Base-by-base conservation (phyloP, 2,113 vertebrate species). In the Oreochromis spilurus region DNA sequence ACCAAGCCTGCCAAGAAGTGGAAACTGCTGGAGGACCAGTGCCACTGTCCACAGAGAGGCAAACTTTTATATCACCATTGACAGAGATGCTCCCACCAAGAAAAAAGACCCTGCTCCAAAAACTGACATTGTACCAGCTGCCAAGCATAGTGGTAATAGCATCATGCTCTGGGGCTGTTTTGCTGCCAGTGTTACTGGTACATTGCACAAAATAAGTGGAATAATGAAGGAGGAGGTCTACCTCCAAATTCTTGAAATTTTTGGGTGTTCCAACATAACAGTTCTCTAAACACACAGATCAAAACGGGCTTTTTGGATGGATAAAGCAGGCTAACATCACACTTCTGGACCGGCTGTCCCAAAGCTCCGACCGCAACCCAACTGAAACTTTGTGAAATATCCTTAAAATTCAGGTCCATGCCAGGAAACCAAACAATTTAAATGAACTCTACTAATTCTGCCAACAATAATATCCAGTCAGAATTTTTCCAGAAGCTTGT, bases 241-340 rank as follows among this genome's bases (percentile, higher is more conserved):
- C 60, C 19, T 65, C 19, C 34, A 65, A 65, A 65, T 65, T n/a
- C 60, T 36, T 65, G 34, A 13, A 38, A 65, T 67, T 31, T 17
- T 60, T 31, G 29, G 29, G 58, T 34, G 29, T 62, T 62, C 57
- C 58, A 31, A 17, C 57, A 60, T 31, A 40, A 40, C 34, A 67
- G n/a, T 67, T 40, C 13, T 40, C 62, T 40, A 40, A 67, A 67
- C 7, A 40, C 4, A 67, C 7, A 40, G 11, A 67, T 67, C 62
- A 67, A 67, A 67, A 67, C 1, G 0, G 36, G 5, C 4, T 40
- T 40, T 67, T 21, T 21, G 62, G 12, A 40, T 0, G 0, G 36
- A 67, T 40, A 67, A 40, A 40, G 62, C 13, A 7, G 2, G 7
- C 62, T 40, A 67, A 21, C 62, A 67, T 3, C 11, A 40, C 21